These are phyloP conservation scores for Furcula furcula DNA, from an alignment of 2,888 invertebrate species.

Conservation along the genomic window DNA sequence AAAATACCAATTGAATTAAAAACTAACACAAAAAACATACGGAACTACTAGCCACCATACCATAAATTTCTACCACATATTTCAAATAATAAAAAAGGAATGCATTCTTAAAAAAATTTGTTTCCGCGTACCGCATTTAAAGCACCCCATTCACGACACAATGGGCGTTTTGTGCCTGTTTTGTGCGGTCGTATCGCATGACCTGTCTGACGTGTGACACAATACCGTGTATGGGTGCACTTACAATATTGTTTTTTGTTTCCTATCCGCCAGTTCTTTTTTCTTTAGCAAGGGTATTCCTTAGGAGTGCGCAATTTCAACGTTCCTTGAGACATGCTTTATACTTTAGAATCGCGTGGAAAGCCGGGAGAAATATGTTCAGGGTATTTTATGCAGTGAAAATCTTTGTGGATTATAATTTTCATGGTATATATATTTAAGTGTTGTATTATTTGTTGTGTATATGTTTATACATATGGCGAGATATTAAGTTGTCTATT, in stretches of 20 bases:
- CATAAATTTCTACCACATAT: conserved; percentile 18
- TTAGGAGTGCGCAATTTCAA: conserved; percentile 40
- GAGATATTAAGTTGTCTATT: too few relatives aligned
- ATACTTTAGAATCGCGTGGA: conserved; percentile 33
- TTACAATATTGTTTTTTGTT: conserved; percentile 76
- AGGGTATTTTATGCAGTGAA: conserved; percentile 25
- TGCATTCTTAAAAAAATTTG: conserved; percentile 75
- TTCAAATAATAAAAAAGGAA: conserved; percentile 50
- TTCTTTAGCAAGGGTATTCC: conserved; percentile 27
- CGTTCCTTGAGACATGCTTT: conserved; percentile 47
- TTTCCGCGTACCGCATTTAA: conserved; percentile 68
- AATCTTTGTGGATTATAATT: conserved; percentile 20
- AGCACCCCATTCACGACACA: conserved; percentile 73
- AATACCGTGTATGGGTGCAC: conserved; percentile 52
- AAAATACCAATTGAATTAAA: too few relatives aligned
- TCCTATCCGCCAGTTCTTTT: conserved; percentile 32
- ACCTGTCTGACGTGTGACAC: conserved; percentile 60
- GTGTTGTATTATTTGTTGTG: too few relatives aligned
- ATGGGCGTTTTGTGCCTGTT: conserved; percentile 65
- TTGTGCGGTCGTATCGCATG: conserved; percentile 47
- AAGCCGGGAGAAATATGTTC: conserved; percentile 26
- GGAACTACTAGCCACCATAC: conserved; percentile 19
- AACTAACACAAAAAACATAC: conserved; percentile 8
- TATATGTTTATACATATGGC: too few relatives aligned
- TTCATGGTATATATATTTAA: too few relatives aligned